These are phyloP conservation scores for Labrus mixtus DNA, from an alignment of 2,113 vertebrate genomes.

Conservation along the genomic window DNA sequence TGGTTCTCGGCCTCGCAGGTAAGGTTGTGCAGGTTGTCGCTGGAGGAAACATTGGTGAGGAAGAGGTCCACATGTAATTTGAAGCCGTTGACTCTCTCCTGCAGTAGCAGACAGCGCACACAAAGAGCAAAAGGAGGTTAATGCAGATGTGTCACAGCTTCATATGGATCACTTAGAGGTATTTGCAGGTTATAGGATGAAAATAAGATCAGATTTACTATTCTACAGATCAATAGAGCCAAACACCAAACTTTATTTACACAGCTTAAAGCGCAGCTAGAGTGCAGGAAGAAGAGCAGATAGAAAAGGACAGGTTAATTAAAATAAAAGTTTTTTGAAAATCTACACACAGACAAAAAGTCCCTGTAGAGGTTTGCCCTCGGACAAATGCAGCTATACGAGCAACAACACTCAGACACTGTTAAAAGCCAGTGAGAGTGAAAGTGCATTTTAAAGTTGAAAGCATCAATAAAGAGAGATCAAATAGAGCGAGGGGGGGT, in stretches of 20 bases:
- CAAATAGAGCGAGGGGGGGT: background rate
- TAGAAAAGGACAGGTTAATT: background rate
- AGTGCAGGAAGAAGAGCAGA: background rate
- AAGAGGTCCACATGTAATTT: conserved; percentile 74
- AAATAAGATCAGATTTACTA: conserved; percentile 36
- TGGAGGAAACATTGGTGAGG: conserved; percentile 77
- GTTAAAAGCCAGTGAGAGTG: background rate
- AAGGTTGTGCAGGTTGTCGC: conserved; percentile 84
- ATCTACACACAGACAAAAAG: background rate
- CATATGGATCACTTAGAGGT: conserved; percentile 19
- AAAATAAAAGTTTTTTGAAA: background rate
- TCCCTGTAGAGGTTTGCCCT: background rate
- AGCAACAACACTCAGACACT: background rate
- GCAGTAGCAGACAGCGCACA: conserved; percentile 1
- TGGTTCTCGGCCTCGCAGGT: conserved; percentile 85
- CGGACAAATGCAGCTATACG: background rate
- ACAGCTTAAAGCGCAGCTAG: background rate
- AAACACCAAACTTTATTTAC: conserved; percentile 3
- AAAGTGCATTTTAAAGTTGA: background rate
- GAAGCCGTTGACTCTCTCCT: conserved; percentile 71
- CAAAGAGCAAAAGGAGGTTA: conserved; percentile 11
- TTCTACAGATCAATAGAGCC: conserved; percentile 24
- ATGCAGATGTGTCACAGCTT: conserved; percentile 1
- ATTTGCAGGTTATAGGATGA: conserved; percentile 6
- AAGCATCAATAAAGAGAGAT: conserved; percentile 17